phyloP scores from a whole-genome alignment of 2,113 vertebrate species.

The Dermatemys mawii region DNA sequence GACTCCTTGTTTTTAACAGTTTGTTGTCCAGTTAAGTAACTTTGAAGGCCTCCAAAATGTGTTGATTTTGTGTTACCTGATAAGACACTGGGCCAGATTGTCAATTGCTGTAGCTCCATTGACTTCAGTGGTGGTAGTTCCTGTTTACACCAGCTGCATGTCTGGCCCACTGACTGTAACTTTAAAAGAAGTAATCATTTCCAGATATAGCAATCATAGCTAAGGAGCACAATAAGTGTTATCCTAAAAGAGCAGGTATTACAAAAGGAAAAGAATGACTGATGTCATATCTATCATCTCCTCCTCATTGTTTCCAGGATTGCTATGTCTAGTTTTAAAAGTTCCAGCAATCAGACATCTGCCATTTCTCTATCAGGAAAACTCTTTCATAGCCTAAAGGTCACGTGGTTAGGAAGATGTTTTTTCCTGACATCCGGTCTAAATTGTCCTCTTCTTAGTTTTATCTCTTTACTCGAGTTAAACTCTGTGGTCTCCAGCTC shows the following conservation, averaged over 20 bases:
- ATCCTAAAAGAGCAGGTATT: background rate
- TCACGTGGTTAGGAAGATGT: background rate
- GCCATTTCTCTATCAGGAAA: background rate
- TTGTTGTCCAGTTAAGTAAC: background rate
- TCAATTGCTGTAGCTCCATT: background rate
- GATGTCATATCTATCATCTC: background rate
- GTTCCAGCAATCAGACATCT: background rate
- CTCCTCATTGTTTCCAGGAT: too few relatives aligned
- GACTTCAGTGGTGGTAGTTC: background rate
- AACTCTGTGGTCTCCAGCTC: background rate
- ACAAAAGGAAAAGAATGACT: background rate
- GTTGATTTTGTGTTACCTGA: background rate
- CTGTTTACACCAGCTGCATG: background rate
- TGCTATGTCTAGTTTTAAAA: background rate
- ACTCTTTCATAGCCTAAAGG: background rate
- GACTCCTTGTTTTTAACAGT: background rate
- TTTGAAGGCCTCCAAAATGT: background rate
- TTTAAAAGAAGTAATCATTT: background rate
- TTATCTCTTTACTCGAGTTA: accelerated
- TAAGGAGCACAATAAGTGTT: background rate
- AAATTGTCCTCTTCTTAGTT: background rate
- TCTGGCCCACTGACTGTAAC: background rate
- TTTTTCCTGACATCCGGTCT: too few relatives aligned
- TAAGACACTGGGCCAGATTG: background rate
- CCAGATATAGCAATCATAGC: background rate